A percentile compares a stretch with the other conserved stretches of the same genome.
phyloP scores from a whole-genome alignment of 2,113 vertebrate species.

The Guaruba guarouba region DNA sequence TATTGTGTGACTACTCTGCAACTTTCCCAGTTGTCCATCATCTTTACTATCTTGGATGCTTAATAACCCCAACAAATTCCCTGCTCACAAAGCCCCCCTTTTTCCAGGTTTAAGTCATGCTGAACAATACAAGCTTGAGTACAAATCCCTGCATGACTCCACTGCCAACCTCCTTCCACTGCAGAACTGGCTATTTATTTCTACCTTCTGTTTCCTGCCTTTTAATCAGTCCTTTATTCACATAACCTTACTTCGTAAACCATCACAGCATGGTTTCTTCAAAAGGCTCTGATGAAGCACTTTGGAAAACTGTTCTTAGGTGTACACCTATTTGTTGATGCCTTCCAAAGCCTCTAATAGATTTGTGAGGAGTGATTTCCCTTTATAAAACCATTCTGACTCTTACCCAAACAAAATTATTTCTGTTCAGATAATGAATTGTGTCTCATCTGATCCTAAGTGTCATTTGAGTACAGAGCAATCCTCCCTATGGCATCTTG shows the following conservation, averaged over 20 bases:
- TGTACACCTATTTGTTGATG: background rate
- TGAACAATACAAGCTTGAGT: conserved; percentile 11
- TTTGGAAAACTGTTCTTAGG: background rate
- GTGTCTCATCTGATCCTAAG: background rate
- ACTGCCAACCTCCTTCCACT: background rate
- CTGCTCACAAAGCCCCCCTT: background rate
- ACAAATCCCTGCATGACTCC: conserved; percentile 49
- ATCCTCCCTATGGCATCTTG: background rate
- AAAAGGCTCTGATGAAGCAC: background rate
- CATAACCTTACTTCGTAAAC: conserved; percentile 21
- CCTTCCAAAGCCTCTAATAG: background rate
- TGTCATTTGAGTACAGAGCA: background rate
- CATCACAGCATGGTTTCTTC: conserved; percentile 20
- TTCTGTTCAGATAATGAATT: background rate
- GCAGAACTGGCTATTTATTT: conserved; percentile 45
- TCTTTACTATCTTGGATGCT: background rate
- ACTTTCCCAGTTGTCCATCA: background rate
- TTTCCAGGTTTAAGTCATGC: background rate
- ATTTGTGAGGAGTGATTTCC: conserved; percentile 2
- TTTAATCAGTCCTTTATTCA: conserved; percentile 33
- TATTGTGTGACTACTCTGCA: background rate
- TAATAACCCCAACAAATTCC: background rate
- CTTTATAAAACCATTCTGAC: background rate
- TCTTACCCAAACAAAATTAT: background rate
- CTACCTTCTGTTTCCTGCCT: conserved; percentile 56